Base-by-base conservation (phyloP, 2,888 invertebrate genomes). In the Andrena chrysosceles region DNA sequence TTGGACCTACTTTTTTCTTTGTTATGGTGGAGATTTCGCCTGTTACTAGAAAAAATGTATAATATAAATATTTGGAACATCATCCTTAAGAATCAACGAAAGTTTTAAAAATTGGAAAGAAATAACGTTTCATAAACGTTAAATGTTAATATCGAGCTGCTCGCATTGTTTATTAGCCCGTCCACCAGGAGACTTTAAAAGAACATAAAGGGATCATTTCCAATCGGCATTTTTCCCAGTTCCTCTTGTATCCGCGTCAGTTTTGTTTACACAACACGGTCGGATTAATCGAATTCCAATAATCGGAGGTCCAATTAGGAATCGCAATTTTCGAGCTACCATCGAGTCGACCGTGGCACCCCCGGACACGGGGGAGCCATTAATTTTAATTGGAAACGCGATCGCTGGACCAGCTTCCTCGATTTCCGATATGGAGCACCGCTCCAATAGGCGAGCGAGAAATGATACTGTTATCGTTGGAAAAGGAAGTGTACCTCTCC, bases 341-440 rank as follows among this genome's bases (percentile, higher is more conserved):
- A 42, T 42, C 42, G 42, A 42, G 16, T 16, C 42, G 42, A 42
- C 42, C 42, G 42, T 42, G 42, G 42, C 42, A 42, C 42, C 31
- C 31, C 49, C 13, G 20, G 26, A 31, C 68, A 63, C 62, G 31
- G n/a, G 7, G 16, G 6, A 13, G 26, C 59, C 52, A 83, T 84
- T 62, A 63, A 67, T 60, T 64, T 62, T 68, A 80, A 84, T 84
- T 70, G 62, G 7, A 52, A 56, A 35, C 10, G 29, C 2, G 3
- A n/a, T 13, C 26, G 48, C 31, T 74, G 54, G 79, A 60, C 70
- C 67, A 64, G 52, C 35, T 66, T 56, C 16, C 59, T 20, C 54
- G 26, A 73, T 70, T 66, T 72, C 31, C 35, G 16, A 8, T 6
- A 23, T n/a, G 20, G 62, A 67, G n/a, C 66, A 2, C 13, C 23